Evolutionary conservation across 2,888 invertebrate genomes (phyloP), one percentile per base, ranked within the genome.

Genomic region (Lacanobia wlatinum): DNA sequence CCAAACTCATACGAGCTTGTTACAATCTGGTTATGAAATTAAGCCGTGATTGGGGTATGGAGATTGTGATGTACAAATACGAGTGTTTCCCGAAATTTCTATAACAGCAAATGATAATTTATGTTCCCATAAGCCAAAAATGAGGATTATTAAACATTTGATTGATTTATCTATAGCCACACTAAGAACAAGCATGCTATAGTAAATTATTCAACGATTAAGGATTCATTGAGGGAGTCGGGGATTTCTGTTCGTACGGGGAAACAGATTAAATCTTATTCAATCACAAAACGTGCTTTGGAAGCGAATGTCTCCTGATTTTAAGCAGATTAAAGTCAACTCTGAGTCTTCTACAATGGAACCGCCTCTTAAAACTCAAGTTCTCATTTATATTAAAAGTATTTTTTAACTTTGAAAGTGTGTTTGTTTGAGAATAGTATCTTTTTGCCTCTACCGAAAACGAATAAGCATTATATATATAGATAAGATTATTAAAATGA

Each of bases 211-310:
- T 93, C 92, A 94, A 91, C 92, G 92, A 94, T 94, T 92, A 92
- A 90, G 88, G 89, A 91, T 91, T 90, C 89, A 88, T 88, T 89
- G 88, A 89, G 85, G 75, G 84, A 89, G 89, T 84, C 86, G 82
- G 85, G 89, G 90, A 90, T 90, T 92, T 89, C 88, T 91, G 91
- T 90, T 90, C 84, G 88, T 89, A 92, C 90, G 89, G 90, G 89
- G 91, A 90, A 92, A 93, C 91, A 93, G 94, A 95, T 95, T 95
- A 93, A 94, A 95, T 93, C 93, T 92, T 87, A 92, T 94, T 93
- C 92, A 94, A 92, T 90, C 90, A 87, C 80, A 87, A 90, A 91
- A 95, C 95, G 96, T 96, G 96, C 94, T 90, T 91, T 87, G 92
- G 87, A 90, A 93, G 92, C 91, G 89, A 95, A 95, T 93, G 93